Evolutionary conservation across 2,888 invertebrate species (phyloP), one percentile per base, ranked within the genome.

Genomic region (Hylaea fasciaria): DNA sequence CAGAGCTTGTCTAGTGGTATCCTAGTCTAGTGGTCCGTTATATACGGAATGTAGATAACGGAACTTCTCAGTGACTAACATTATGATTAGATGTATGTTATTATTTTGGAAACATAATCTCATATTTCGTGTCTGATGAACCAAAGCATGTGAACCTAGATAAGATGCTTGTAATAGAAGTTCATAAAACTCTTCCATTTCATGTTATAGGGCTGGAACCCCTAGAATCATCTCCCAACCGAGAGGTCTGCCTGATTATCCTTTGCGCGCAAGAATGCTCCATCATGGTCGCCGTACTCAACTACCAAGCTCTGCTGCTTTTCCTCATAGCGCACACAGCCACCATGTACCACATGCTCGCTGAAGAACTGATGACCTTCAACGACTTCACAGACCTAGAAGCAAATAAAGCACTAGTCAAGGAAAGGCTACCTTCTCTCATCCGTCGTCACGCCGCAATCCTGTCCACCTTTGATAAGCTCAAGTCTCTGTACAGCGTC

Each of bases 281-380:
- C 0, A 84, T 87, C 44, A 75, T 78, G 63, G 59, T 50, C 0
- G 78, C 82, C 3, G 81, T 76, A 0, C 71, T 90, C 0, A 84
- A 83, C 64, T 91, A 83, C 54, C 90, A 91, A 71, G 78, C 78
- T 0, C 67, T 87, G 1, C 69, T 90, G 0, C 51, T 89, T 0
- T 76, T 89, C 13, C 69, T 89, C 2, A 83, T 91, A 57, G 80
- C 80, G 0, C 88, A 91, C 57, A 89, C 89, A 1, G 68, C 88
- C 1, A 68, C 72, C 0, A 85, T 89, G 82, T 90, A 83, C 48
- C 72, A 78, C 37, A 68, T 90, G 59, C 68, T 91, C 10, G 70
- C 87, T 0, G 70, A 79, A 1, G 91, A 91, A 61, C 77, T 89
- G 60, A 65, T 77, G 64, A 60, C 66, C 0, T 73, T 88, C 0